Evolutionary conservation across 1,140 invertebrate genomes (phyloP).

Genomic region (Arion vulgaris): DNA sequence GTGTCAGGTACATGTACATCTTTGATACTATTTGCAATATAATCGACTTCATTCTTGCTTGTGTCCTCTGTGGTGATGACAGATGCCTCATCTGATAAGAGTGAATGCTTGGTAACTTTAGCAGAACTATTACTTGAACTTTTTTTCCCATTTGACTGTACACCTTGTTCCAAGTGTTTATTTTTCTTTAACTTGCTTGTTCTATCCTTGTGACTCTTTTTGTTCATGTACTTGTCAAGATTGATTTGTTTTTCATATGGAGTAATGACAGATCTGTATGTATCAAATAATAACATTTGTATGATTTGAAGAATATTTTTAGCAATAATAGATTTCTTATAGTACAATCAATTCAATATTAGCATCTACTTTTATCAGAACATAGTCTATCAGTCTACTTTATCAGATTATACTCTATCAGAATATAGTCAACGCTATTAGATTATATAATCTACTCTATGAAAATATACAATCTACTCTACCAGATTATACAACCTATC

Average conservation of each 20-base stretch:
- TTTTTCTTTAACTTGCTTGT: conserved; percentile 33
- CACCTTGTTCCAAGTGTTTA: background rate
- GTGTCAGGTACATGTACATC: background rate
- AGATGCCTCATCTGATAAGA: background rate
- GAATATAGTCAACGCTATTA: too few relatives aligned
- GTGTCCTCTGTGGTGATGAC: background rate
- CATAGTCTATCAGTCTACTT: too few relatives aligned
- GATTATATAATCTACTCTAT: too few relatives aligned
- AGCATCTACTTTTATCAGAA: too few relatives aligned
- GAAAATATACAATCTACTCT: too few relatives aligned
- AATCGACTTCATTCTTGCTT: background rate
- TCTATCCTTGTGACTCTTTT: conserved; percentile 39
- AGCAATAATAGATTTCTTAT: too few relatives aligned
- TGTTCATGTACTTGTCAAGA: conserved; percentile 55
- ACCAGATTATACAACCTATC: too few relatives aligned
- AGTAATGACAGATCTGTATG: conserved; percentile 14
- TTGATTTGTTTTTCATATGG: conserved; percentile 61
- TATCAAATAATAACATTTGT: too few relatives aligned
- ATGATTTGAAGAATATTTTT: background rate
- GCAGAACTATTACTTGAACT: background rate
- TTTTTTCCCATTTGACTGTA: background rate
- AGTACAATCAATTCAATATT: too few relatives aligned
- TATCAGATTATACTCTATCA: too few relatives aligned
- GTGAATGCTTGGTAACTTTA: background rate
- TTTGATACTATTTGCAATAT: background rate